Conservation (phyloP, 2,888 invertebrate species). For the Cataglyphis albicans region DNA sequence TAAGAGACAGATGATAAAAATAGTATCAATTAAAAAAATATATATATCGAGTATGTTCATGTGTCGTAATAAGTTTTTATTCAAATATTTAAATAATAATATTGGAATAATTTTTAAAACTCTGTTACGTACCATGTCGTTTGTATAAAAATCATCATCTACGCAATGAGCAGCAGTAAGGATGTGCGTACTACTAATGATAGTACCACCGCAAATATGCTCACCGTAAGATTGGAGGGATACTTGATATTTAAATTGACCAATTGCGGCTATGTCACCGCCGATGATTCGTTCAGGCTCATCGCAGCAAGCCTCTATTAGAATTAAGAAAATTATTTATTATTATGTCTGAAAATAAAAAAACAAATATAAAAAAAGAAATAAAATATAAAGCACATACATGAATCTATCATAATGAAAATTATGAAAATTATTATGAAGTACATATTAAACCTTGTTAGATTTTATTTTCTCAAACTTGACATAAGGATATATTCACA, state of each 20-base stretch:
- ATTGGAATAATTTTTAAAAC: neutral
- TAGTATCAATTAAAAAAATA: neutral
- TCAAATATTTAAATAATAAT: neutral
- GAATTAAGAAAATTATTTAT: neutral
- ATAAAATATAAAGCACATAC: neutral
- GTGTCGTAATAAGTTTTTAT: neutral
- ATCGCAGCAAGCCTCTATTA: conserved; percentile 37
- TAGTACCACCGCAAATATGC: conserved; percentile 42
- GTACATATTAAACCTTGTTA: neutral
- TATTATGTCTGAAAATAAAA: neutral
- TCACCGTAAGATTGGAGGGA: conserved; percentile 7
- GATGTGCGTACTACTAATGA: conserved; percentile 14
- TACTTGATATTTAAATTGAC: conserved; percentile 41
- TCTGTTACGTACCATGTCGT: conserved; percentile 8
- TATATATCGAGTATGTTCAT: neutral
- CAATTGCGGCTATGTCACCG: neutral
- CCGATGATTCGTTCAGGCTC: conserved; percentile 39
- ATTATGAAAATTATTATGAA: neutral
- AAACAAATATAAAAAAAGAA: neutral
- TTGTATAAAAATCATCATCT: neutral
- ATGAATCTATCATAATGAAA: neutral
- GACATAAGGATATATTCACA: neutral
- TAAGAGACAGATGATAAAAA: neutral
- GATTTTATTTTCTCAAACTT: neutral
- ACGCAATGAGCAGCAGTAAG: conserved; percentile 47